Evolutionary conservation across 2,888 invertebrate genomes (phyloP).

Genomic region (Andricus quercusramuli): DNA sequence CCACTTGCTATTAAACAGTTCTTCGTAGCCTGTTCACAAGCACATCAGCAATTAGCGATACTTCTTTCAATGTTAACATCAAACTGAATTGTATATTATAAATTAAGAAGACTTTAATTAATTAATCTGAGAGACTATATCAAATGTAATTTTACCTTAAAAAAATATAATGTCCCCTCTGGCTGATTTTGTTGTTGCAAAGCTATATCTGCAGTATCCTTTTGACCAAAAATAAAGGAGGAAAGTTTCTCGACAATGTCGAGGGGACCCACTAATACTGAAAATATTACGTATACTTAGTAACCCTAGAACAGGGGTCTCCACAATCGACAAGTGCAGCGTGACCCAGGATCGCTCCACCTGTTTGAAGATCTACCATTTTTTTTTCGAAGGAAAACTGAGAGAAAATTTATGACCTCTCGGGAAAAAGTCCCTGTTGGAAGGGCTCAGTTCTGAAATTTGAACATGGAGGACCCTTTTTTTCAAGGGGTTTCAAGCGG

Average conservation of each 20-base stretch:
- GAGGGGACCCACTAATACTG: slow-evolving; percentile 94
- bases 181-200: slow-evolving; percentile 82
- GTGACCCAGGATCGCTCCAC: too few species aligned
- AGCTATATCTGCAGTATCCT: slow-evolving; percentile 85
- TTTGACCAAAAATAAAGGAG: slow-evolving; percentile 99
- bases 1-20: too few species aligned
- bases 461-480: too few species aligned
- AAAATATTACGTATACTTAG: slow-evolving; percentile 72
- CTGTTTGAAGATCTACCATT: too few species aligned
- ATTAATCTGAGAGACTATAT: neutral
- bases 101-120: neutral
- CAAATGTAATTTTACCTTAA: slow-evolving; percentile 83
- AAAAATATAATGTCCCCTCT: slow-evolving; percentile 90
- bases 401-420: too few species aligned
- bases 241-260: slow-evolving; percentile 98
- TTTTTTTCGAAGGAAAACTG: too few species aligned
- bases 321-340: too few species aligned
- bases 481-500: too few species aligned
- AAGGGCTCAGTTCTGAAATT: too few species aligned
- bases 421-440: too few species aligned
- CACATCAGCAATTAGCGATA: neutral
- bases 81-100: neutral
- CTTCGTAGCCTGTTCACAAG: too few species aligned
- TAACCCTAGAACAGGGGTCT: too few species aligned
- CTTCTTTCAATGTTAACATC: neutral